A percentile compares a stretch with the other conserved stretches of the same genome.
Evolutionary conservation across 2,888 invertebrate genomes (phyloP).

Genomic region (Neuroscelio doddi): DNA sequence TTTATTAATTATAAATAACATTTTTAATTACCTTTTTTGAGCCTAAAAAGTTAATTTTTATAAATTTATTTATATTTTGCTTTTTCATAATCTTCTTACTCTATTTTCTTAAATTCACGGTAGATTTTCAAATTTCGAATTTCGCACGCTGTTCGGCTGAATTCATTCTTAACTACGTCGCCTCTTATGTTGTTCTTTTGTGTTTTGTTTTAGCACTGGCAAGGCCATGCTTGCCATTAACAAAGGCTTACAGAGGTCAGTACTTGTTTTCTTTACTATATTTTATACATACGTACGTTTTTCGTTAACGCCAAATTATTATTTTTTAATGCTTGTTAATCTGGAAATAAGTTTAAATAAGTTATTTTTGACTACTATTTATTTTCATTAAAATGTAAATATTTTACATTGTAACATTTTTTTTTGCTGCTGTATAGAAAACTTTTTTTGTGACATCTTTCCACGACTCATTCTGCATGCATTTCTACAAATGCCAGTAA

Average conservation of each 20-base stretch:
- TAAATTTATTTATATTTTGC: too few species aligned
- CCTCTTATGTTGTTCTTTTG: slow-evolving; percentile 73
- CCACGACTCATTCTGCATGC: neutral
- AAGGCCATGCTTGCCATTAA: slow-evolving; percentile 89
- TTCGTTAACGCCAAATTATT: slow-evolving; percentile 47
- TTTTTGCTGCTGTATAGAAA: neutral
- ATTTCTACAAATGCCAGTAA: too few species aligned
- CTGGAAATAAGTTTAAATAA: too few species aligned
- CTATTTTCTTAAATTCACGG: slow-evolving; percentile 31
- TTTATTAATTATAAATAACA: too few species aligned
- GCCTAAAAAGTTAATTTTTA: too few species aligned
- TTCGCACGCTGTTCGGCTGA: slow-evolving; percentile 55
- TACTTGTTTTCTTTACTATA: slow-evolving; percentile 73
- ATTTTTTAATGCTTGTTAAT: slow-evolving; percentile 1
- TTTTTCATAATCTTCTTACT: slow-evolving; percentile 40
- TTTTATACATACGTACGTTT: slow-evolving; percentile 48
- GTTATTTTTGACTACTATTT: too few species aligned
- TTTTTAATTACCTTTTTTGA: too few species aligned
- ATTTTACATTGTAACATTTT: neutral
- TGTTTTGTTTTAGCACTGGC: slow-evolving; percentile 82
- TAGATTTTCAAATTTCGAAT: slow-evolving; percentile 23
- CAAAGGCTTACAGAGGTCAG: slow-evolving; percentile 88
- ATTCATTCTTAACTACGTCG: slow-evolving; percentile 58
- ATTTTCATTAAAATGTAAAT: too few species aligned
- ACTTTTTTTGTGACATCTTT: neutral